Base-by-base conservation (phyloP, 2,888 invertebrate genomes). In the Brachyopa scutellaris region DNA sequence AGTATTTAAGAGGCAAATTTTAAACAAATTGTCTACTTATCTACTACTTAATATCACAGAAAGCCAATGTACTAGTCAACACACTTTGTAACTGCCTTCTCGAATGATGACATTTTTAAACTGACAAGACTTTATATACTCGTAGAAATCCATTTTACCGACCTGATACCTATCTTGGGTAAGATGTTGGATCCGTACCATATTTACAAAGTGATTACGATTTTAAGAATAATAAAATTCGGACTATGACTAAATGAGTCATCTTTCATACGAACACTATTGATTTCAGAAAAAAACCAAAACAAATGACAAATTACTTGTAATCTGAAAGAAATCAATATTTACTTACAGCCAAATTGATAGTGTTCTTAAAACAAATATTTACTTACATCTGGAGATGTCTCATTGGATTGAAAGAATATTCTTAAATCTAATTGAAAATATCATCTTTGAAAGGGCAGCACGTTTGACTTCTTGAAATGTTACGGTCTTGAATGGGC, bases 1-100 rank as follows among this genome's bases (percentile, higher is more conserved):
- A 80, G 76, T 55, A 51, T 45, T 5, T 36, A 74, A 57, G 53
- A 74, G 51, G 38, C 69, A 73, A 67, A n/a, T 45, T 36, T 9
- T 8, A 21, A 26, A 67, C 5, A 5, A n/a, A 51, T 80, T 70
- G 67, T 64, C 80, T 70, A 59, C 80, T 76, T 62, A 82, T 64
- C 9, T 70, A 82, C 76, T 82, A 82, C 80, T 76, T 82, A 82
- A 70, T 51, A 66, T 64, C 29, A 72, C 23, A 49, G 38, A 67
- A 67, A 66, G 42, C 15, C 21, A 11, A n/a, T 15, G 9, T 36
- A 6, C 1, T 6, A 53, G 29, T 19, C 29, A 42, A 9, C 17
- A 42, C 42, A 61, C 11, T 8, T 33, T 9, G 9, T 19, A 19
- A 8, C 11, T n/a, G 0, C 31, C 8, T 1, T 2, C 31, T 9